phyloP scores from a whole-genome alignment of 2,797 vertebrate genomes.

The Phyllotis vaccarum region DNA sequence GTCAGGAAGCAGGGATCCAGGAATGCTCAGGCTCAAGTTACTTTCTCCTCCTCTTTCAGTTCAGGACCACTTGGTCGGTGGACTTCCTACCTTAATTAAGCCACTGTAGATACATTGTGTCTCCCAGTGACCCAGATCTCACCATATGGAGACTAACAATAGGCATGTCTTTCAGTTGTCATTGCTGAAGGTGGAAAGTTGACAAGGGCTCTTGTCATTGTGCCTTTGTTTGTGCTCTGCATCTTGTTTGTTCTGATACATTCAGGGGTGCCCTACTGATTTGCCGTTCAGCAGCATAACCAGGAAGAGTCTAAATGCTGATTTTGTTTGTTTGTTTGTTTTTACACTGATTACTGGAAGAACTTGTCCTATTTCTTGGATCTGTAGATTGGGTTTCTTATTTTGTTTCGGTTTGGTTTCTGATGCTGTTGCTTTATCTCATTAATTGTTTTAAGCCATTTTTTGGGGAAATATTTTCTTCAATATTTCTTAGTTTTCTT shows the following conservation, averaged over 20 bases:
- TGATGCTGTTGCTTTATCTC: neutral
- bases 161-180: no score
- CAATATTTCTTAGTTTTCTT: neutral
- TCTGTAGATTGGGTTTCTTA: neutral
- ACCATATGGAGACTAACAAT: neutral
- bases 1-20: neutral
- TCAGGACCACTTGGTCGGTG: neutral
- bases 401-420: neutral
- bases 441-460: neutral
- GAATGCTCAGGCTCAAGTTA: neutral
- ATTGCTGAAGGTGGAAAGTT: neutral
- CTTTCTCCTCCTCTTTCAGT: neutral
- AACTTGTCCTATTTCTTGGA: neutral
- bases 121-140: neutral
- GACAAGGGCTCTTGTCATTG: neutral
- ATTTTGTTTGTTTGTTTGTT: neutral
- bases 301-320: neutral
- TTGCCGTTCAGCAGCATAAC: neutral
- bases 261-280: no score
- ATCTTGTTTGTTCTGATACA: neutral
- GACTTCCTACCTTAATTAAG: neutral
- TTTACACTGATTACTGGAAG: neutral
- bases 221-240: no score
- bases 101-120: neutral
- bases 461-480: constrained; percentile 14